Evolutionary conservation across 2,797 vertebrate genomes (phyloP).

Genomic region (Sarcoramphus papa): DNA sequence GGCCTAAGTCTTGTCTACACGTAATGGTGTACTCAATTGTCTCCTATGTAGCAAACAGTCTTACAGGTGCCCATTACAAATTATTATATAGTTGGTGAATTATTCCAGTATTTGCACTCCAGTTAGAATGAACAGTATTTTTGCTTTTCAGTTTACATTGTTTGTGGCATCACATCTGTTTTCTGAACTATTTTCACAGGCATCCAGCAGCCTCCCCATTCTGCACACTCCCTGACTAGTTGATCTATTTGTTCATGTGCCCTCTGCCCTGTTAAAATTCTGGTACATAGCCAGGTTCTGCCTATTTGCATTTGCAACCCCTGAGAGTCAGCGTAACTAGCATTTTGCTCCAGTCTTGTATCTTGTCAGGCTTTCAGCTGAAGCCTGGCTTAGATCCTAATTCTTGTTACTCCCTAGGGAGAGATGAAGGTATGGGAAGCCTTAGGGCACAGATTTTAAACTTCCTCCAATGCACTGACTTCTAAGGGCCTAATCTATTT

Average conservation of each 20-base stretch:
- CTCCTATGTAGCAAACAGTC: not conserved
- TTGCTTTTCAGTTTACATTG: not conserved
- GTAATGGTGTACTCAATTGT: not conserved
- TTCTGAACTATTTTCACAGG: constrained; percentile 2
- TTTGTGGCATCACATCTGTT: not conserved
- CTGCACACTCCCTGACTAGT: not conserved
- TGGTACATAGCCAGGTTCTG: not conserved
- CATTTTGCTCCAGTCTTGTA: not conserved
- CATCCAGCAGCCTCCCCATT: not conserved
- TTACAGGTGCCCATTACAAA: not conserved
- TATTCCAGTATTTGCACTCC: not conserved
- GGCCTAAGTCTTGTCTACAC: not conserved
- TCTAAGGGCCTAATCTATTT: not conserved
- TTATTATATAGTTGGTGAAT: not conserved
- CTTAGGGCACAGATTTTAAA: not conserved
- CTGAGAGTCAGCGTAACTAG: not conserved
- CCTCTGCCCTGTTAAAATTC: not conserved
- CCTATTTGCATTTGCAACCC: not conserved
- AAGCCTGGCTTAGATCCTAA: not conserved
- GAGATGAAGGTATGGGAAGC: not conserved
- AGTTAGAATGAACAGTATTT: not conserved
- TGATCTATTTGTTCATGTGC: not conserved
- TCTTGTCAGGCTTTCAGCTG: not conserved
- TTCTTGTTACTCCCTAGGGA: not conserved
- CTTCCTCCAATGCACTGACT: not conserved